phyloP scores from a whole-genome alignment of 92 coral and sea anemone genomes.

The Phymanthus crucifer region DNA sequence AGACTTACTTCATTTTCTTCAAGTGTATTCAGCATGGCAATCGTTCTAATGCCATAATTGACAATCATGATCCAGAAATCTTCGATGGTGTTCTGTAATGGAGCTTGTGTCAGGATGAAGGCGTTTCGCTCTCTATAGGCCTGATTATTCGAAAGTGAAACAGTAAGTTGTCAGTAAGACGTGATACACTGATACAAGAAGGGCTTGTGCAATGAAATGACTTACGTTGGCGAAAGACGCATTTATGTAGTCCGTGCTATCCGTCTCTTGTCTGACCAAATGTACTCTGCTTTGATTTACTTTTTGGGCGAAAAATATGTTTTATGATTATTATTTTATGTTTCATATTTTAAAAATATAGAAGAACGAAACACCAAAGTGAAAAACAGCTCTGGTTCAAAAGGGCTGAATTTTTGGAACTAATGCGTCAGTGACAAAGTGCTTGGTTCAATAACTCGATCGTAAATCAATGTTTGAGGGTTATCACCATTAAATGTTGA shows the following conservation, averaged over 20 bases:
- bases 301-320: not conserved
- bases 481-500: too few species aligned
- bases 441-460: too few species aligned
- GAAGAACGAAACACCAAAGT: too few species aligned
- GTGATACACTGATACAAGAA: not conserved
- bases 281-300: slow-evolving; percentile 52
- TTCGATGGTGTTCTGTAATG: slow-evolving; percentile 19
- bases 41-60: slow-evolving; percentile 20
- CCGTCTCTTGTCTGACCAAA: slow-evolving; percentile 20
- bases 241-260: slow-evolving; percentile 43
- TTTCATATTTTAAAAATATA: too few species aligned
- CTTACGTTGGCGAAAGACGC: slow-evolving; percentile 65
- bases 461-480: too few species aligned
- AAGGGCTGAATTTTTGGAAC: too few species aligned
- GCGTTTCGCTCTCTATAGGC: slow-evolving; percentile 25
- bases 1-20: slow-evolving; percentile 15
- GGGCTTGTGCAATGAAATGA: too few species aligned
- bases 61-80: slow-evolving; percentile 41
- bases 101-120: slow-evolving; percentile 33
- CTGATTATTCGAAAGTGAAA: not conserved
- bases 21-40: slow-evolving; percentile 20
- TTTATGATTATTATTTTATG: too few species aligned
- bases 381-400: too few species aligned
- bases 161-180: not conserved
- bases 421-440: too few species aligned